These are phyloP conservation scores for Lepidocyrtoides sp. DNA, from an alignment of 2,888 invertebrate genomes.

Conservation along the genomic window DNA sequence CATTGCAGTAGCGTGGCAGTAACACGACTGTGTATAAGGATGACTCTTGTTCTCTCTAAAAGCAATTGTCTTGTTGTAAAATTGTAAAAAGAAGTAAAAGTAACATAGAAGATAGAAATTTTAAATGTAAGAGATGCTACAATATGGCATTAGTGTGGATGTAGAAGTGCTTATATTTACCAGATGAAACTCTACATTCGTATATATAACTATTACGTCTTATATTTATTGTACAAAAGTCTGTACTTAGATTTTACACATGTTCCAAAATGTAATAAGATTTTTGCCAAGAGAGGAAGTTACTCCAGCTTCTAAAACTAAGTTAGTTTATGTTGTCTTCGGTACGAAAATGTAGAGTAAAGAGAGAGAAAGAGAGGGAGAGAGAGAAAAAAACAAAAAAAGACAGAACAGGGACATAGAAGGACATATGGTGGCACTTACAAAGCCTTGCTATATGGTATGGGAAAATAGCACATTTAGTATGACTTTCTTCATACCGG, in stretches of 20 bases:
- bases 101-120: no score
- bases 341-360: slow-evolving; percentile 33
- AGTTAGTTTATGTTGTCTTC: slow-evolving; percentile 45
- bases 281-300: slow-evolving; percentile 60
- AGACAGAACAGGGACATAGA: slow-evolving; percentile 46
- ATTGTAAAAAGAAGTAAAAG: no score
- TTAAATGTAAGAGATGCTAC: not conserved
- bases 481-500: not conserved
- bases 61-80: no score
- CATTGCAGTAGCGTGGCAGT: no score
- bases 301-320: slow-evolving; percentile 9
- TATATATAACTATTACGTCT: no score
- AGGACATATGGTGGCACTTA: slow-evolving; percentile 73
- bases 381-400: slow-evolving; percentile 14
- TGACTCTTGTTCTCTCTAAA: not conserved
- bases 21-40: not conserved
- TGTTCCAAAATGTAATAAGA: slow-evolving; percentile 50
- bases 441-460: slow-evolving; percentile 43
- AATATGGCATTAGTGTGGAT: no score
- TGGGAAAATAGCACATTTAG: slow-evolving; percentile 44
- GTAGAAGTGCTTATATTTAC: no score
- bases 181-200: no score
- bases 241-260: not conserved
- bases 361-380: slow-evolving; percentile 12
- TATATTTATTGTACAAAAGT: no score